Conservation (phyloP, 1,140 invertebrate genomes). For the Ceratosolen solmsi region DNA sequence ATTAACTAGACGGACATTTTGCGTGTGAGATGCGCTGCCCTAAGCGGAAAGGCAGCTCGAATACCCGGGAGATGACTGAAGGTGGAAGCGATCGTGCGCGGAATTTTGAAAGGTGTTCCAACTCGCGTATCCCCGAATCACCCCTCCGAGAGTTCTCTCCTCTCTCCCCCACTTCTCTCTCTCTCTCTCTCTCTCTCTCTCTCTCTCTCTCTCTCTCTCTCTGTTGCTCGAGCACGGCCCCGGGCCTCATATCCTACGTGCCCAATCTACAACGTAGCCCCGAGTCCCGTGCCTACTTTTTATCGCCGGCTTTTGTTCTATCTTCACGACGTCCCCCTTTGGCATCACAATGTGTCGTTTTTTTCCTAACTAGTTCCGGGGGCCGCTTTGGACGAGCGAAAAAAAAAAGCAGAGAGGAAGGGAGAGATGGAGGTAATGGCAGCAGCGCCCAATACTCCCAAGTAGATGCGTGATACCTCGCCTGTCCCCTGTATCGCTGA, state of each 20-base stretch:
- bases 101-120: constrained; percentile 57
- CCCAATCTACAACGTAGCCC: no score
- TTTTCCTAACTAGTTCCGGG: constrained; percentile 63
- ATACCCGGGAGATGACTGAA: constrained; percentile 58
- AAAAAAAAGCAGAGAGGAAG: constrained; percentile 22
- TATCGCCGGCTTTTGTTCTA: constrained; percentile 71
- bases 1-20: background rate
- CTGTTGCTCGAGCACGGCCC: constrained; percentile 19
- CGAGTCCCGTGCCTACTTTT: constrained; percentile 61
- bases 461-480: background rate
- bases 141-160: constrained; percentile 24
- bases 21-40: background rate
- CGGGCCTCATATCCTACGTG: constrained; percentile 49
- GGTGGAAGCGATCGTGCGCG: constrained; percentile 55
- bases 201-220: constrained; percentile 43
- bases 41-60: constrained; percentile 50
- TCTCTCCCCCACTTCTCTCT: constrained; percentile 3
- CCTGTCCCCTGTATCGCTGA: constrained; percentile 4
- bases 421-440: background rate
- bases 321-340: constrained; percentile 62
- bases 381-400: constrained; percentile 48
- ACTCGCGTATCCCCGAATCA: constrained; percentile 25
- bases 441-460: background rate
- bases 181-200: constrained; percentile 37
- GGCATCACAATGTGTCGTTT: constrained; percentile 70